phyloP scores from a whole-genome alignment of 1,140 invertebrate genomes.

The Penaeus chinensis region DNA sequence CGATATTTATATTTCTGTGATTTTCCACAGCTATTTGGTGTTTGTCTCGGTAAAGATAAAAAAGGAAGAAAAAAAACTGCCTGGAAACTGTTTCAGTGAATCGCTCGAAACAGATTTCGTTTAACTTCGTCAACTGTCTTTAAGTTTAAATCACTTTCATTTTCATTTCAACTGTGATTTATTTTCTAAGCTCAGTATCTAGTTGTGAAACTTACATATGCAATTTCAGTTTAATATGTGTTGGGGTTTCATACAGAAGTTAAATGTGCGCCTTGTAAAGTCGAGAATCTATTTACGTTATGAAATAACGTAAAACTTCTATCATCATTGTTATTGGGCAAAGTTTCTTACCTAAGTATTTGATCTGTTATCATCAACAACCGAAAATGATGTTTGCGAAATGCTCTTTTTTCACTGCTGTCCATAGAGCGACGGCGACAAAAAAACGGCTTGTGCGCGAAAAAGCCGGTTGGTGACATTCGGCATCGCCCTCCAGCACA shows the following conservation, averaged over 20 bases:
- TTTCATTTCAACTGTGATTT: not conserved
- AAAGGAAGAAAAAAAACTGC: not conserved
- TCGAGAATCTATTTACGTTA: too few species aligned
- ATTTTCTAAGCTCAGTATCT: not conserved
- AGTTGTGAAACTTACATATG: not conserved
- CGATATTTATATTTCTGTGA: too few species aligned
- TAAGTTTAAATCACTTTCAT: slow-evolving; percentile 8
- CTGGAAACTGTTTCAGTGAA: not conserved
- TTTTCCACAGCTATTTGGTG: too few species aligned
- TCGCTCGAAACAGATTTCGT: slow-evolving; percentile 6
- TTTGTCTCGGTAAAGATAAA: not conserved
- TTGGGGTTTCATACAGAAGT: too few species aligned
- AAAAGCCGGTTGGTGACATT: slow-evolving; percentile 47
- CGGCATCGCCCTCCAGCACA: slow-evolving; percentile 42
- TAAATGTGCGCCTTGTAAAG: too few species aligned
- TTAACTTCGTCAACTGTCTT: slow-evolving; percentile 1
- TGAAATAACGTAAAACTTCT: too few species aligned
- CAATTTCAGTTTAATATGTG: too few species aligned
- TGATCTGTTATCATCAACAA: not conserved
- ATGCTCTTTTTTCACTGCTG: too few species aligned
- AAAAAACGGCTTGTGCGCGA: not conserved
- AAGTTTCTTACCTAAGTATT: not conserved
- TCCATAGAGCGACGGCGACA: not conserved
- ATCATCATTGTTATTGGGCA: too few species aligned
- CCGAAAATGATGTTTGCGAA: not conserved